A percentile compares a stretch with the other conserved stretches of the same genome.
Conservation (phyloP, 2,888 invertebrate species). For the Polietes domitor region DNA sequence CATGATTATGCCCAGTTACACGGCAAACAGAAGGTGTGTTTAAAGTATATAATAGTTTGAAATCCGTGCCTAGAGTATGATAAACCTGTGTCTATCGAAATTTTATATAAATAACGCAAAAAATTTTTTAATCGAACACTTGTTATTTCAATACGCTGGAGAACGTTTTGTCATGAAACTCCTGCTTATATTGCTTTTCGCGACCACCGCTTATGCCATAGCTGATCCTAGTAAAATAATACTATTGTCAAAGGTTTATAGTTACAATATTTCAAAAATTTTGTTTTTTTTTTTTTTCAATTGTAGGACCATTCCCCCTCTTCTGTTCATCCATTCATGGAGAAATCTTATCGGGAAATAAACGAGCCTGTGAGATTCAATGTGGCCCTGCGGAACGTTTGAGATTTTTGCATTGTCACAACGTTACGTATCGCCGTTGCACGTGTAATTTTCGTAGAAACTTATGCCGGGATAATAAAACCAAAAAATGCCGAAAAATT, state of each 20-base stretch:
- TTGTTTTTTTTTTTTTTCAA: neutral
- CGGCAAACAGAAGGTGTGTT: too few relatives aligned
- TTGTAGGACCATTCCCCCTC: neutral
- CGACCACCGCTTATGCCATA: neutral
- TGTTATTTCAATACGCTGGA: too few relatives aligned
- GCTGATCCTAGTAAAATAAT: slow-evolving; percentile 4
- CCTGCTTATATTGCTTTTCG: neutral
- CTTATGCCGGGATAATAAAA: neutral
- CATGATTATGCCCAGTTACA: too few relatives aligned
- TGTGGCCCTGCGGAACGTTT: slow-evolving; percentile 21
- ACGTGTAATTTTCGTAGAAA: neutral
- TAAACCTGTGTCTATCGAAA: too few relatives aligned
- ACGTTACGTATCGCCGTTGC: neutral
- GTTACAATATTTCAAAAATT: neutral
- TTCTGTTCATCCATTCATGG: neutral
- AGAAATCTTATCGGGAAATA: neutral
- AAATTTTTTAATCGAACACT: too few relatives aligned
- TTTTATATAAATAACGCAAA: too few relatives aligned
- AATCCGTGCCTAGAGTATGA: too few relatives aligned
- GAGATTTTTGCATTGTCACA: slow-evolving; percentile 9
- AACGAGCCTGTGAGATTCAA: neutral
- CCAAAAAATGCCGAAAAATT: slow-evolving; percentile 16
- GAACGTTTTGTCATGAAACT: neutral
- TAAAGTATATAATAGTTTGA: too few relatives aligned
- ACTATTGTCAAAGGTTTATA: neutral